Evolutionary conservation across 2,888 invertebrate genomes (phyloP), one percentile per base, ranked within the genome.

Genomic region (Caenorhabditis zanzibari): DNA sequence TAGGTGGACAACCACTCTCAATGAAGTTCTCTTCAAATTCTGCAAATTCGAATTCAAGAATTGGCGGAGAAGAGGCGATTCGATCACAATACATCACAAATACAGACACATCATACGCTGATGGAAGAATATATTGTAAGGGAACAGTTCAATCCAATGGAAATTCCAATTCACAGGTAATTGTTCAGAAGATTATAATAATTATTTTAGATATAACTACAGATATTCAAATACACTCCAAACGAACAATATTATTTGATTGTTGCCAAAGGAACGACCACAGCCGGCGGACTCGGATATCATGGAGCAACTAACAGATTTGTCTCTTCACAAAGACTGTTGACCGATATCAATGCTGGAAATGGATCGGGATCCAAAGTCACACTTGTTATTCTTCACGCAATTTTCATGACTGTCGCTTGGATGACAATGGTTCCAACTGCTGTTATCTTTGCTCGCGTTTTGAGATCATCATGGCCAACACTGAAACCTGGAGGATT

Each of bases 341-440:
- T 77, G 56, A 74, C 49, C 24, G 84, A 80, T 41, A 14, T 72
- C 12, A 64, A 32, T 14, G 81, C 77, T 12, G 81, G 81, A 74
- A 80, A 73, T 38, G 74, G 56, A 10, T 71, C 63, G 12, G 69
- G 68, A 38, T 72, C 64, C 0, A 76, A 19, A 4, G 41, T 63
- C 2, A 77, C 61, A 0, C 49, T 80, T 14, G n/a, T 86, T 14
- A 74, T 82, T 47, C 75, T 82, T 52, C 86, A 86, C 47, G 88
- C 88, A 10, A 74, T 88, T 6, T 81, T 89, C 56, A 89, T 89
- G 89, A 83, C 86, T 14, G 52, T 89, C 52, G 87, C 88, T 16
- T 89, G 89, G 89, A 71, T 87, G 58, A 79, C 86, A 35, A 83
- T 85, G 71, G 86, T 89, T 12, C 89, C 89, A 7, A 85, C 77